Base-by-base conservation (phyloP, 2,797 vertebrate species). In the Poeciliopsis paucimaculata region DNA sequence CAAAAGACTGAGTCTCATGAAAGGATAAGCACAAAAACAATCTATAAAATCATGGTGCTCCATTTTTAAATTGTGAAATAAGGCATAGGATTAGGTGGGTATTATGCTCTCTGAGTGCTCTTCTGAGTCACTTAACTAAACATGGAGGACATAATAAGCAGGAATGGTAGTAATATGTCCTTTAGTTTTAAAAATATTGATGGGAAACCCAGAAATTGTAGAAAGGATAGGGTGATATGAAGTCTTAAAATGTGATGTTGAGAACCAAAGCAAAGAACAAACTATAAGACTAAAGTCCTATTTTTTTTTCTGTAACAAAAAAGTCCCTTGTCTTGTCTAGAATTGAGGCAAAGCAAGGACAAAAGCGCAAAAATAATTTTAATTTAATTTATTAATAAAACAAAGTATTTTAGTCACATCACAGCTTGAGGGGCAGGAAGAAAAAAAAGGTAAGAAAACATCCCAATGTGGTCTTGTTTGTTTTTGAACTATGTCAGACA, bases 401-500 rank as follows among this genome's bases (percentile, higher is more conserved):
- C 20, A 74, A 46, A 6, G n/a, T 55, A 15, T 62, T 3, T 5
- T 20, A 41, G 41, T 46, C 4, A 49, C 43, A 46, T 51, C 62
- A 26, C 12, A 47, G 2, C 43, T 16, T 62, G 53, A 31, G 3
- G 5, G 34, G 47, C 26, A 75, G 53, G 76, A 46, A 45, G 23
- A 18, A 72, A 18, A 60, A 80, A 73, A 72, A 78, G 7, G 26
- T 31, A 31, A 84, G 5, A 36, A 49, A 72, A 70, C 15, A 43
- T 73, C 57, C 79, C 41, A 41, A 57, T 64, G 57, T 53, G 26
- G 18, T 72, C 4, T 57, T 72, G 12, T 16, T 77, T 53, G 45
- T 46, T 77, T 77, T 81, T 81, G 64, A 75, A 78, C 47, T 72
- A 77, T 23, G 83, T 79, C 34, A 80, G 46, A 83, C 72, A 75